Evolutionary conservation across 2,797 vertebrate genomes (phyloP).

Genomic region (Oceanodroma leucorhoa): DNA sequence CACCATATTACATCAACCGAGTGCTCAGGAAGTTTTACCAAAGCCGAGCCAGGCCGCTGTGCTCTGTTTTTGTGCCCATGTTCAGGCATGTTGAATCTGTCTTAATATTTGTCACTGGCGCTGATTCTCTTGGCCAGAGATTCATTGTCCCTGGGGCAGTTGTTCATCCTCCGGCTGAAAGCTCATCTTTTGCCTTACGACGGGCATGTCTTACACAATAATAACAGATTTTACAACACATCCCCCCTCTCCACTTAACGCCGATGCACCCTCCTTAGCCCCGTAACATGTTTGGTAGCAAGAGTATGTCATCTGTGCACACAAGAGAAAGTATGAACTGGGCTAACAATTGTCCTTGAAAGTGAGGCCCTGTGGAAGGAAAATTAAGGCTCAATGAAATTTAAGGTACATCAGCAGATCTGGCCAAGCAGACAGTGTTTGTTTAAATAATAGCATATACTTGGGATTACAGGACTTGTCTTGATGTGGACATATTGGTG

Average conservation of each 20-base stretch:
- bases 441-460: background rate
- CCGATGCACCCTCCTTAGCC: background rate
- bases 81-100: background rate
- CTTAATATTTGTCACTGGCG: background rate
- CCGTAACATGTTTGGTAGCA: background rate
- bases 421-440: background rate
- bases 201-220: background rate
- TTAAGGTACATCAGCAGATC: background rate
- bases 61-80: background rate
- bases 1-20: accelerated
- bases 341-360: background rate
- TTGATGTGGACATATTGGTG: background rate
- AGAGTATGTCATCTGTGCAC: background rate
- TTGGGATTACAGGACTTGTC: background rate
- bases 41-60: background rate
- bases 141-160: background rate
- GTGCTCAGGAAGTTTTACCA: background rate
- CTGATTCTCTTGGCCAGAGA: background rate
- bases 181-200: background rate
- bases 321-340: background rate
- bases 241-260: accelerated
- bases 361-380: background rate
- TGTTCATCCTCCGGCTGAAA: background rate
- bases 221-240: background rate
- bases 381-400: background rate